Evolutionary conservation across 2,888 invertebrate species (phyloP), one percentile per base, ranked within the genome.

Genomic region (Synanthedon formicaeformis): DNA sequence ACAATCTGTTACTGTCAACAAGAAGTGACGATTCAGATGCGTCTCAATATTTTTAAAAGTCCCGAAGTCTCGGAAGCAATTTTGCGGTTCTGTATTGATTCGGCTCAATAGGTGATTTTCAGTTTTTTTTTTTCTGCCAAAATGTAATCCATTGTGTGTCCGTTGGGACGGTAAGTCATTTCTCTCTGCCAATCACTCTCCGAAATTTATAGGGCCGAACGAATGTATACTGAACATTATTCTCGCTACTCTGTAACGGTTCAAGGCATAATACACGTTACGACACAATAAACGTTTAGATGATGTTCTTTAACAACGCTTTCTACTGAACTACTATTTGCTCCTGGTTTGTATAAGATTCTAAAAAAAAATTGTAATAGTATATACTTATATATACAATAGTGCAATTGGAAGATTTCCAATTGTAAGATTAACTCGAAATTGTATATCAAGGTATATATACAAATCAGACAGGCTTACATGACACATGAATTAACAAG

Each of bases 121-220:
- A 49, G 23, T 16, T 49, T 49, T 49, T 18, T 18, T 18, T 49
- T 49, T 49, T 10, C n/a, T 18, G 14, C 18, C 12, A 23, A 16
- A 16, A 49, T 49, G 49, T 49, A 49, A 49, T 49, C 23, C 49
- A 49, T 49, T 49, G 49, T 49, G 49, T 49, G 49, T 49, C 49
- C 49, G 49, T 23, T 49, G 49, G 49, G 49, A 49, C 49, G 49
- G 49, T 49, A 49, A 18, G 49, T 49, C 49, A 49, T 49, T 49
- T 49, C 49, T 49, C 49, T 49, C 49, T 49, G 49, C 49, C 49
- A 49, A 49, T 49, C 49, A 49, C 49, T 49, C 18, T 18, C 18
- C 49, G 18, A 18, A 23, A 49, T 49, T 49, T 49, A 49, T 49
- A 49, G 49, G 23, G 12, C 49, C 18, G 16, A 49, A 49, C 23